These are phyloP conservation scores for Epinotia ramella DNA, from an alignment of 2,888 invertebrate species.

Conservation along the genomic window DNA sequence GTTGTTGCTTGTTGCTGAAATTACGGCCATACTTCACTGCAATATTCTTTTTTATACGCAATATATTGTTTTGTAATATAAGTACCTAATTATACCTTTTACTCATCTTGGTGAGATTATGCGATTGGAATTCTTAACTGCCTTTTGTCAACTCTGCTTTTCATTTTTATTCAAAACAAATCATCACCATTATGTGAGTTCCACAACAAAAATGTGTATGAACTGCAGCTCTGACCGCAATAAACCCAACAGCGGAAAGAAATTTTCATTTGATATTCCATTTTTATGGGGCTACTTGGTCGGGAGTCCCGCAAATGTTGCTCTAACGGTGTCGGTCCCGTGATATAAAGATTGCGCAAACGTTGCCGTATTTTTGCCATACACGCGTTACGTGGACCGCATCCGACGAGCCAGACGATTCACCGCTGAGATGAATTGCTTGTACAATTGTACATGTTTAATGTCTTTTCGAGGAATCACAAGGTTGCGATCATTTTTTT, in stretches of 20 bases:
- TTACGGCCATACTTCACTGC: conserved; percentile 18
- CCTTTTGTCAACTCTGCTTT: not conserved
- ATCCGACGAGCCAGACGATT: conserved; percentile 27
- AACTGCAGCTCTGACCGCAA: conserved; percentile 62
- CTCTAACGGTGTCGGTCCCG: conserved; percentile 47
- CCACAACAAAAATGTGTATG: conserved; percentile 48
- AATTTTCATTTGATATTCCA: conserved; percentile 71
- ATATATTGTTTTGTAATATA: too few relatives aligned
- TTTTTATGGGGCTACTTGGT: conserved; percentile 64
- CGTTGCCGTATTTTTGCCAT: conserved; percentile 52
- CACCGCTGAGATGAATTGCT: conserved; percentile 24
- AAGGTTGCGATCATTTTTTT: not conserved
- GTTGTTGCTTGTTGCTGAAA: conserved; percentile 31
- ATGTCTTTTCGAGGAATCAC: not conserved
- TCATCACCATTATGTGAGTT: conserved; percentile 4
- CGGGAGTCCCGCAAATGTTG: conserved; percentile 55
- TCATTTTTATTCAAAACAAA: not conserved
- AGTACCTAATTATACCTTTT: too few relatives aligned
- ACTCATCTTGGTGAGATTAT: too few relatives aligned
- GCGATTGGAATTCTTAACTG: not conserved
- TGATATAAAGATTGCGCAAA: conserved; percentile 52
- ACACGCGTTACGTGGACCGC: conserved; percentile 48
- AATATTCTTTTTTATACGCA: not conserved
- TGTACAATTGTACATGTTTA: conserved; percentile 1
- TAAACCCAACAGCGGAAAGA: conserved; percentile 65